These are phyloP conservation scores for Charina bottae DNA, from an alignment of 2,113 vertebrate species.

Conservation along the genomic window DNA sequence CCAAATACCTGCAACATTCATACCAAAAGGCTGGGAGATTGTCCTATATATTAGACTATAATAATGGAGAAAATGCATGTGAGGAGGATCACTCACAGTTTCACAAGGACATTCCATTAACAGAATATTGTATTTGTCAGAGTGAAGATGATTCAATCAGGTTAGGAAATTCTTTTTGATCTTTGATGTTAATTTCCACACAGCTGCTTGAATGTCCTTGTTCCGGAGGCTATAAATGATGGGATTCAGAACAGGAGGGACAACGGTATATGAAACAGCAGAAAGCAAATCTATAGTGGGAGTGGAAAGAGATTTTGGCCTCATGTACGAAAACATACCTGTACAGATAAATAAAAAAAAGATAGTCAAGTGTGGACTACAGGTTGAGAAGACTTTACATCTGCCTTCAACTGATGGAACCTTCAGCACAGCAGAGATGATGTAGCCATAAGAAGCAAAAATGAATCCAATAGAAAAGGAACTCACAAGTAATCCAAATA, in stretches of 20 bases:
- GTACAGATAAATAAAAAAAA: background rate
- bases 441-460: no score
- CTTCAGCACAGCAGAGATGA: background rate
- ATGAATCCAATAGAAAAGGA: no score
- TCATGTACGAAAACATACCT: conserved; percentile 8
- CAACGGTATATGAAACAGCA: conserved; percentile 2
- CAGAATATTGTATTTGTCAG: no score
- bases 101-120: no score
- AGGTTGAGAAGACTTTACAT: background rate
- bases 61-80: no score
- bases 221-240: background rate
- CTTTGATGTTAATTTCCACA: background rate
- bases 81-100: no score
- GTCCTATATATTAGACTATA: no score
- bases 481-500: no score
- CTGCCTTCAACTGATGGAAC: background rate
- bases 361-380: background rate
- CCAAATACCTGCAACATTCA: no score
- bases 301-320: background rate
- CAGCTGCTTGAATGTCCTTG: background rate
- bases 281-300: background rate
- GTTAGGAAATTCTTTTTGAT: no score
- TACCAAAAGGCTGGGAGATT: no score
- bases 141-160: no score
- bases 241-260: background rate